Evolutionary conservation across 2,113 vertebrate species (phyloP).

Genomic region (Corynorhinus townsendii): DNA sequence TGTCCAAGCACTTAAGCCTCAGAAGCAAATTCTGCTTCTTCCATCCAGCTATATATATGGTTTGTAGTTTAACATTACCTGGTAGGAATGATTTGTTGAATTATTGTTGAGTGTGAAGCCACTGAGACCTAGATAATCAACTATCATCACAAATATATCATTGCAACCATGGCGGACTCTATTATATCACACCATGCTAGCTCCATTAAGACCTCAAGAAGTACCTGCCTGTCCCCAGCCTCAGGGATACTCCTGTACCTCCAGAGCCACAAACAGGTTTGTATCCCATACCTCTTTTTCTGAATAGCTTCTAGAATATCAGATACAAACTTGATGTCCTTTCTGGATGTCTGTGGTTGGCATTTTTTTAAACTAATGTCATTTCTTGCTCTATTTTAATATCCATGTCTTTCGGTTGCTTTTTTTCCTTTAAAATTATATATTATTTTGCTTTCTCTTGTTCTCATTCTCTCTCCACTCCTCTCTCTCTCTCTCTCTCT

Average conservation of each 20-base stretch:
- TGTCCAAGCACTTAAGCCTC: background rate
- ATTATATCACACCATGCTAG: background rate
- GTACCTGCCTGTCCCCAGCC: background rate
- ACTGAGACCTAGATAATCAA: background rate
- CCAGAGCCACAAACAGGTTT: background rate
- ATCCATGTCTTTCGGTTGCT: background rate
- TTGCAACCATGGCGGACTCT: background rate
- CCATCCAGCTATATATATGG: background rate
- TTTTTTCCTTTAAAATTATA: background rate
- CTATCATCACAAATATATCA: background rate
- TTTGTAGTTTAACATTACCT: background rate
- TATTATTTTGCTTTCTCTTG: background rate
- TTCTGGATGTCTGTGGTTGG: background rate
- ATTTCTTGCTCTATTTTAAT: background rate
- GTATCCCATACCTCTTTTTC: background rate
- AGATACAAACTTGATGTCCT: background rate
- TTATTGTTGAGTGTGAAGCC: background rate
- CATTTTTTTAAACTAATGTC: background rate
- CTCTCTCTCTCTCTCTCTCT: background rate
- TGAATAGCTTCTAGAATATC: conserved; percentile 13
- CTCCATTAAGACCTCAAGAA: background rate
- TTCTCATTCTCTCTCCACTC: background rate
- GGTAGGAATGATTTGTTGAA: background rate
- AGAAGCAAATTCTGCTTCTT: background rate
- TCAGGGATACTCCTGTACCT: background rate